Base-by-base conservation (phyloP, 2,113 vertebrate genomes). In the Tenebrosternarchus preto region DNA sequence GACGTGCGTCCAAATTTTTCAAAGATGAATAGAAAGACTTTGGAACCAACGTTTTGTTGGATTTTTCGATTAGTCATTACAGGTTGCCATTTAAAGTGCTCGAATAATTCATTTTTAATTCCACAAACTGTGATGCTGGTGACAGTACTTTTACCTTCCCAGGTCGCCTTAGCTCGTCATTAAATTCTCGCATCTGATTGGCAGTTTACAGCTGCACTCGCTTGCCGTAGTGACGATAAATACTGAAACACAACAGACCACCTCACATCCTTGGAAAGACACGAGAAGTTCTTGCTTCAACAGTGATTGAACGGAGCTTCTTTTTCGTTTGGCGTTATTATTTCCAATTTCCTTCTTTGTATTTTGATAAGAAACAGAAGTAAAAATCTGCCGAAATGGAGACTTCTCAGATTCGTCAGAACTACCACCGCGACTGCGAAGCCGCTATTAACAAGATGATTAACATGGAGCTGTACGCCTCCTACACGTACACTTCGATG, bases 251-350 rank as follows among this genome's bases (percentile, higher is more conserved):
- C 7, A 0, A 0, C 0, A 0, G 11, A 0, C 20, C 36, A 17
- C 25, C 56, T 77, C 72, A 87, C 5, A 83, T 0, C 16, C 29
- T 46, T 4, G 74, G 76, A 81, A 77, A 82, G 29, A 53, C 17
- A 0, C 0, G 0, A 59, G 74, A 67, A 83, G 89, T 92, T 93
- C 86, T 92, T 93, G 92, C 89, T 94, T 95, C 94, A 95, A 95
- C 94, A 95, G 94, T 95, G 94, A 74, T 96, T 95, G 95, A 91
- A 94, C 94, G 93, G 94, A 93, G 86, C 91, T 83, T 86, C 86
- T 84, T 59, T 6, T 17, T 73, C 68, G 17, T 73, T 53, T 69
- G 6, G 16, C 20, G 8, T 22, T 17, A 6, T 9, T 50, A 73
- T 4, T 6, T 22, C 15, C 60, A 24, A 63, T 67, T 73, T 85